These are phyloP conservation scores for Nasalis larvatus DNA, from an alignment of 2,113 vertebrate species.

Conservation along the genomic window DNA sequence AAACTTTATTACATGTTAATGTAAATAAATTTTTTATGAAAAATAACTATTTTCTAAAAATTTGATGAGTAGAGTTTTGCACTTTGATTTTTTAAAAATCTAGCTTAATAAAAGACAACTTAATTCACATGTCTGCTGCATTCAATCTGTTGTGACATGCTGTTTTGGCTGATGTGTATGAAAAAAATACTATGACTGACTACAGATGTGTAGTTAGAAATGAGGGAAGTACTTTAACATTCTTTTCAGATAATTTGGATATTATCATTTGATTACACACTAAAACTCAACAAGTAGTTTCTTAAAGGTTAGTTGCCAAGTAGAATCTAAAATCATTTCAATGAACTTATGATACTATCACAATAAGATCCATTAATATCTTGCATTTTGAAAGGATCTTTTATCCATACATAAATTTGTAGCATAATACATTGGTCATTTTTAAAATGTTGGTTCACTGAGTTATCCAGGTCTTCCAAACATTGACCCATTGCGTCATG, in stretches of 20 bases:
- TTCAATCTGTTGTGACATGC: not conserved
- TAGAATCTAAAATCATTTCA: not conserved
- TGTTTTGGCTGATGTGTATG: not conserved
- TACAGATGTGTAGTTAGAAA: not conserved
- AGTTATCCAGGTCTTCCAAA: not conserved
- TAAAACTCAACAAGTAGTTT: not conserved
- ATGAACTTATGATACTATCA: not conserved
- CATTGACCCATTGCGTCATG: not conserved
- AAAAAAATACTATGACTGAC: not conserved
- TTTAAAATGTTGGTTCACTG: not conserved
- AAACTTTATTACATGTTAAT: not conserved
- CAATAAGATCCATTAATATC: not conserved
- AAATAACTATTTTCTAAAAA: not conserved
- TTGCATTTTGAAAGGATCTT: not conserved
- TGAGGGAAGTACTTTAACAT: not conserved
- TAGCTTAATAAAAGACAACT: not conserved
- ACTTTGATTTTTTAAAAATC: not conserved
- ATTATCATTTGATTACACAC: not conserved
- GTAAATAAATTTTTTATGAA: not conserved
- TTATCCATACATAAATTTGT: not conserved
- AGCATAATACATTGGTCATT: not conserved
- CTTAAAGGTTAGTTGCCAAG: not conserved
- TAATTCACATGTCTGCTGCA: not conserved
- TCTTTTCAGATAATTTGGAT: not conserved
- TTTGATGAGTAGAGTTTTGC: not conserved